Conservation (phyloP, 2,113 vertebrate genomes). For the Macrotus californicus region DNA sequence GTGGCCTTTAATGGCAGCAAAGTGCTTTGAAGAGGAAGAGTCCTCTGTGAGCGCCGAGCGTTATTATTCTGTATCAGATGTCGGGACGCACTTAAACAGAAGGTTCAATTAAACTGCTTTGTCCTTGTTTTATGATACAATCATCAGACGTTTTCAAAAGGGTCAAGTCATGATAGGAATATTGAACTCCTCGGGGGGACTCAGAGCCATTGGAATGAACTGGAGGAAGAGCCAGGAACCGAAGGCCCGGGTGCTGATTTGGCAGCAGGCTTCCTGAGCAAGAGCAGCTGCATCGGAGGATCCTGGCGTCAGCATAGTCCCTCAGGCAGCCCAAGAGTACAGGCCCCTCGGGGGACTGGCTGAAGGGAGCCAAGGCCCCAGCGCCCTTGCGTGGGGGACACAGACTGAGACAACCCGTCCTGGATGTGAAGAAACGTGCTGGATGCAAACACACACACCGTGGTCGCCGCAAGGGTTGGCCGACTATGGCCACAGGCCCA, state of each 20-base stretch:
- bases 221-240: background rate
- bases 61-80: conserved; percentile 48
- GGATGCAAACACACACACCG: fast-evolving
- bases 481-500: background rate
- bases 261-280: background rate
- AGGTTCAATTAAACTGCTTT: conserved; percentile 41
- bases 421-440: background rate
- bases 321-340: background rate
- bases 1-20: background rate
- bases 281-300: background rate
- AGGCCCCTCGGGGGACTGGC: background rate
- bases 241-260: background rate
- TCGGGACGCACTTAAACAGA: background rate
- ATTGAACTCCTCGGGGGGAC: conserved; percentile 42
- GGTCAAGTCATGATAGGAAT: conserved; percentile 33
- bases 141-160: background rate
- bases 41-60: background rate
- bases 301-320: fast-evolving
- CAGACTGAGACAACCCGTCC: background rate
- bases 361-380: fast-evolving
- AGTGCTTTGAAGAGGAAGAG: conserved; percentile 46
- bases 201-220: background rate
- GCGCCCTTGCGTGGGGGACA: conserved; percentile 40
- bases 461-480: no score
- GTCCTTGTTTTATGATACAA: conserved; percentile 53